These are phyloP conservation scores for Diadema setosum DNA, from an alignment of 35 echinoderm and acorn worm species.

Conservation along the genomic window DNA sequence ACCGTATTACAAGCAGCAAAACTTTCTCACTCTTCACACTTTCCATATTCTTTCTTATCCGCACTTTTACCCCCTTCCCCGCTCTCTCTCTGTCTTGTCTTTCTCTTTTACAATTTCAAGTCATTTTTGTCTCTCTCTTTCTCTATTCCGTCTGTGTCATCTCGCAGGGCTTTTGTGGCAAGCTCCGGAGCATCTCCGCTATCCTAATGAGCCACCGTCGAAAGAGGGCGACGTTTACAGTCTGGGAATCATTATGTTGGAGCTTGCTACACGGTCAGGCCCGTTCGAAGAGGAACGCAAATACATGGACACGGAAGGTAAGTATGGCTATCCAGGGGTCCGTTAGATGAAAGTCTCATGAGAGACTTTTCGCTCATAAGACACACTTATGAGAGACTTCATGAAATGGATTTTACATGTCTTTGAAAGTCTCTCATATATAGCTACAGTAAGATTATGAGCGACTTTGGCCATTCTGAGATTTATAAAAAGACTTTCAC, in stretches of 20 bases:
- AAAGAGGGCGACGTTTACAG: conserved; percentile 77
- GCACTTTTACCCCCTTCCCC: neutral
- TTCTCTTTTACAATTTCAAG: neutral
- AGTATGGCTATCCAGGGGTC: too few relatives aligned
- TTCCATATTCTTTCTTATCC: too few relatives aligned
- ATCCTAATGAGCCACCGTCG: neutral
- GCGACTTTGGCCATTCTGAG: too few relatives aligned
- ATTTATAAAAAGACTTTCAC: too few relatives aligned
- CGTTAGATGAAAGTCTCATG: too few relatives aligned
- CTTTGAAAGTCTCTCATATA: too few relatives aligned
- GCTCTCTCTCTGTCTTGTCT: neutral
- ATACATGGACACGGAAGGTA: conserved; percentile 29
- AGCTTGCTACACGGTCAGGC: conserved; percentile 33
- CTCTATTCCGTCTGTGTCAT: neutral
- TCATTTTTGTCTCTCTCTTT: neutral
- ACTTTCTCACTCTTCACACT: too few relatives aligned
- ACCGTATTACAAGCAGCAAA: too few relatives aligned
- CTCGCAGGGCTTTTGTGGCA: conserved; percentile 41
- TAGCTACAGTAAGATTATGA: too few relatives aligned
- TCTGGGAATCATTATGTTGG: conserved; percentile 59
- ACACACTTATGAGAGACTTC: too few relatives aligned
- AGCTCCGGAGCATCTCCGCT: conserved; percentile 51
- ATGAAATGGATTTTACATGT: too few relatives aligned
- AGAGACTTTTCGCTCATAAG: too few relatives aligned
- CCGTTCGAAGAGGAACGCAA: conserved; percentile 52